phyloP scores from a whole-genome alignment of 2,888 invertebrate species.

The Xestia rhomboidea region DNA sequence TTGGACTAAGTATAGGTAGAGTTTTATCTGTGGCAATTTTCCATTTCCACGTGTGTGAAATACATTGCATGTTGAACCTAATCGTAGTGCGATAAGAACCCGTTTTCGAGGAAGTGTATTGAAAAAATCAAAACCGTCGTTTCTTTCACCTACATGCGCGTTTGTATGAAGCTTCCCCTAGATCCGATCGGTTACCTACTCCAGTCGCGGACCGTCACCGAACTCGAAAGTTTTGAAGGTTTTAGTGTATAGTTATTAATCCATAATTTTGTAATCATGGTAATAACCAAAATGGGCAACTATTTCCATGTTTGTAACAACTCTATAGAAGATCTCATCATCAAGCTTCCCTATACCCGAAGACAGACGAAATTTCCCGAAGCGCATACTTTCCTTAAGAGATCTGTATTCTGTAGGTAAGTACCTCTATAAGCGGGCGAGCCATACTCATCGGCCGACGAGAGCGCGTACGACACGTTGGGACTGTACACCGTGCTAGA shows the following conservation, averaged over 20 bases:
- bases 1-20: too few relatives aligned
- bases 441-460: conserved; percentile 87
- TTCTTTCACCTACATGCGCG: not conserved
- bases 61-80: too few relatives aligned
- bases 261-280: not conserved
- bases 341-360: not conserved
- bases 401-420: not conserved
- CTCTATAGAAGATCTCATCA: not conserved
- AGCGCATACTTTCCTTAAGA: not conserved
- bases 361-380: not conserved
- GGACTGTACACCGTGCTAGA: conserved; percentile 84
- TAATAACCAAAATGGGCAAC: not conserved
- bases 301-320: not conserved
- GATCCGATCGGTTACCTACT: not conserved
- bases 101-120: too few relatives aligned
- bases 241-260: not conserved
- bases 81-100: too few relatives aligned
- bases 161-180: not conserved
- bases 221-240: too few relatives aligned
- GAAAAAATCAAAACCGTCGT: too few relatives aligned
- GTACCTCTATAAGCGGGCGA: conserved; percentile 88
- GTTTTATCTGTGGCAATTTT: too few relatives aligned
- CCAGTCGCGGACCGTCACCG: not conserved
- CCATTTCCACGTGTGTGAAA: too few relatives aligned
- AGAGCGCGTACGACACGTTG: conserved; percentile 87